Conservation (phyloP, 2,888 invertebrate species). For the Amblyteles armatorius region DNA sequence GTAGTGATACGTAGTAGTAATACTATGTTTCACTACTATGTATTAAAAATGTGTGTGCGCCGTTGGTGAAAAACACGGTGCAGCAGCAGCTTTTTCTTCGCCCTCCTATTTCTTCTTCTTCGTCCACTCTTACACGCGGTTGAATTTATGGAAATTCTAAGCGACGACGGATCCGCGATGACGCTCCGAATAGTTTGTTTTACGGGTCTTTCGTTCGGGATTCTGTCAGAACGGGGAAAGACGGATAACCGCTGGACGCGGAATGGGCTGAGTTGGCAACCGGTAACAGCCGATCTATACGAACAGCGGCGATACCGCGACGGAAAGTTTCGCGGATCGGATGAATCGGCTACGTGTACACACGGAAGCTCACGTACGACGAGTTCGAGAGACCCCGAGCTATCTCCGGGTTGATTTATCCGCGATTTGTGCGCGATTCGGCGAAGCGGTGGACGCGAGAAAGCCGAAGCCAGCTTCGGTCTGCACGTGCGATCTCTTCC, state of each 20-base stretch:
- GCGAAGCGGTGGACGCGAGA: constrained; percentile 55
- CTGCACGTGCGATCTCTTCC: constrained; percentile 18
- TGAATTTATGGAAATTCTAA: constrained; percentile 82
- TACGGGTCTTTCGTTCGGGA: constrained; percentile 53
- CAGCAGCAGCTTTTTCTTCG: constrained; percentile 50
- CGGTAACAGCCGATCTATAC: constrained; percentile 14
- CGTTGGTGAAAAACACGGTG: constrained; percentile 48
- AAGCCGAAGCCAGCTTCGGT: constrained; percentile 17
- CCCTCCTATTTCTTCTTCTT: constrained; percentile 36
- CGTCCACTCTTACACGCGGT: constrained; percentile 56
- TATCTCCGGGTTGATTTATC: constrained; percentile 76
- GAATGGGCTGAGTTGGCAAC: constrained; percentile 43
- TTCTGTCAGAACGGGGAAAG: constrained; percentile 48
- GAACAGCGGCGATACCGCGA: constrained; percentile 21
- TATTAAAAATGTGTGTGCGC: neutral
- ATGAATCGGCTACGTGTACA: constrained; percentile 7
- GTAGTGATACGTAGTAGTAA: no score
- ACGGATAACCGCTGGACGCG: constrained; percentile 56
- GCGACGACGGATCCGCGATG: constrained; percentile 71
- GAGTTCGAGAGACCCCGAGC: constrained; percentile 40
- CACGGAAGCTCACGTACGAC: constrained; percentile 57
- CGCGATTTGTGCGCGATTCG: constrained; percentile 77
- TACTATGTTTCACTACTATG: no score
- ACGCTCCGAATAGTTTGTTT: constrained; percentile 59
- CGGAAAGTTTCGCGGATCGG: constrained; percentile 54